Conservation (phyloP, 2,888 invertebrate genomes). For the Dryobotodes eremita region DNA sequence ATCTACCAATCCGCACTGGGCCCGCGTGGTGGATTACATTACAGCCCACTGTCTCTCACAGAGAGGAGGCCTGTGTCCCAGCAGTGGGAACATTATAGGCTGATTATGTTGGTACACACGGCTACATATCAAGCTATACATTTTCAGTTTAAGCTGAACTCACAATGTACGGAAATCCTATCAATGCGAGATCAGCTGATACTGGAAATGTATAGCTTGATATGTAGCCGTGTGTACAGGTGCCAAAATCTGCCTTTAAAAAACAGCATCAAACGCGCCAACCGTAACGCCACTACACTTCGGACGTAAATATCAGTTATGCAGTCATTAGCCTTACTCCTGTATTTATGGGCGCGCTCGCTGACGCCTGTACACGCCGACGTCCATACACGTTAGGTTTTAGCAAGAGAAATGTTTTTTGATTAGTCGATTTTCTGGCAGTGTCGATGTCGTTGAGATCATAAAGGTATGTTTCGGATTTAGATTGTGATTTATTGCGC, state of each 20-base stretch:
- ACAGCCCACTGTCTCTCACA: neutral
- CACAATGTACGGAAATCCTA: no score
- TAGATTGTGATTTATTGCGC: slow-evolving; percentile 33
- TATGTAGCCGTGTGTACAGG: no score
- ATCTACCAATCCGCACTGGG: neutral
- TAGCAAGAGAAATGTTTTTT: slow-evolving; percentile 62
- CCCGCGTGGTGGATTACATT: neutral
- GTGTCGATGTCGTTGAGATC: slow-evolving; percentile 30
- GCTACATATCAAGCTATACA: no score
- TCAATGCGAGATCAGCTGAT: no score
- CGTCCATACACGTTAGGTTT: slow-evolving; percentile 57
- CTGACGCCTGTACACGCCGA: slow-evolving; percentile 37
- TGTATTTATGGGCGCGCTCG: slow-evolving; percentile 61
- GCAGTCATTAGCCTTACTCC: slow-evolving; percentile 65
- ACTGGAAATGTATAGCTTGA: no score
- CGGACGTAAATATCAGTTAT: slow-evolving; percentile 70
- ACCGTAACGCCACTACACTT: slow-evolving; percentile 58
- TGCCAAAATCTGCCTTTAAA: neutral
- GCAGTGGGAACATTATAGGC: neutral
- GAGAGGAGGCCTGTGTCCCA: neutral
- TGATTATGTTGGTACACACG: neutral
- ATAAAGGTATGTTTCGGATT: slow-evolving; percentile 8
- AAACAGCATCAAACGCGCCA: slow-evolving; percentile 24
- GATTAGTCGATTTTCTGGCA: slow-evolving; percentile 65
- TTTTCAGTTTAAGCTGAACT: no score